A percentile compares a stretch with the other conserved stretches of the same genome.
Conservation (phyloP, 2,888 invertebrate genomes). For the Petrolisthes cinctipes region DNA sequence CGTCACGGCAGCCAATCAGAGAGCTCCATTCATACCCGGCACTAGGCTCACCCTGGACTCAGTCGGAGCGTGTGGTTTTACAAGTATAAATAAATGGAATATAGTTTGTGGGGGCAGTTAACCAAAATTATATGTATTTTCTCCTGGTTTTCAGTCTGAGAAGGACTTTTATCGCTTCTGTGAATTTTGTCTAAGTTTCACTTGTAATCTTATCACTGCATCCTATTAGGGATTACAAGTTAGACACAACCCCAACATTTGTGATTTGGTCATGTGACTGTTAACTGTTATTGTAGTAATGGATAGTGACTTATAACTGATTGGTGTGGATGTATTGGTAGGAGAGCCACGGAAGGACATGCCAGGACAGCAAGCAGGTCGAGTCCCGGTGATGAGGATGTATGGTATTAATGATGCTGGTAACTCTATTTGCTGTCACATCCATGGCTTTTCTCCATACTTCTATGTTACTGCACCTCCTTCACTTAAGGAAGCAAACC, state of each 20-base stretch:
- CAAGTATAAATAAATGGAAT: too few species aligned
- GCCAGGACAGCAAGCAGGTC: slow-evolving; percentile 85
- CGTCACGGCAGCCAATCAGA: too few species aligned
- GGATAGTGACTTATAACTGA: not conserved
- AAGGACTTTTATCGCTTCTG: too few species aligned
- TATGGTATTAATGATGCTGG: slow-evolving; percentile 76
- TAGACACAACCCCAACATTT: not conserved
- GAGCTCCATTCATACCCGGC: too few species aligned
- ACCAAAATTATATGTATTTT: too few species aligned
- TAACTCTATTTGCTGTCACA: slow-evolving; percentile 96
- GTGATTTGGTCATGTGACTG: too few species aligned
- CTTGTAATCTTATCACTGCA: not conserved
- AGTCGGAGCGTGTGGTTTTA: too few species aligned
- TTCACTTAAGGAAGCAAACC: slow-evolving; percentile 77
- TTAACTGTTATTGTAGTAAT: not conserved
- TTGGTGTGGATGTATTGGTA: slow-evolving; percentile 57
- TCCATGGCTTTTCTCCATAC: slow-evolving; percentile 97
- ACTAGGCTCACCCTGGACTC: too few species aligned
- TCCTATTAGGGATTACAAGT: not conserved
- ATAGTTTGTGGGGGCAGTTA: too few species aligned
- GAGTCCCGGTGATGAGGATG: slow-evolving; percentile 85
- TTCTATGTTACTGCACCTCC: slow-evolving; percentile 90
- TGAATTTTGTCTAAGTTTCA: too few species aligned
- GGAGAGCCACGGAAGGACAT: slow-evolving; percentile 79
- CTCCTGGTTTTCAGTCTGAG: too few species aligned